Base-by-base conservation (phyloP, 64 coral and sea anemone species). In the Stichodactyla mertensii region DNA sequence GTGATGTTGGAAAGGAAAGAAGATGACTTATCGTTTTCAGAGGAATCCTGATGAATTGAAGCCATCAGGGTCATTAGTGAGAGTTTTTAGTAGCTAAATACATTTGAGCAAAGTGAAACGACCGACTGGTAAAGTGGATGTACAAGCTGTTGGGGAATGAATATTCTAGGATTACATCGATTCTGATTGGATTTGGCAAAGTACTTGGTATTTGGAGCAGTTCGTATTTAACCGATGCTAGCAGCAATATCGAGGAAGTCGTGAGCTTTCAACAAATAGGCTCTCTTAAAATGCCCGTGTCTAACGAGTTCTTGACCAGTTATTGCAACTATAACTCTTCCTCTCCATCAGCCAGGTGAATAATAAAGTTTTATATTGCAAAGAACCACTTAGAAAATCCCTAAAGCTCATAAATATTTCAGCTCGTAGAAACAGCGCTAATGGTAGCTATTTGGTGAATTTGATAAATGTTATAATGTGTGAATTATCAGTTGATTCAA, bases 381-480 rank as follows among this genome's bases (percentile, higher is more conserved):
- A 80, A 82, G 51, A 22, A 52, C 52, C 52, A 82, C 52, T 55
- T 55, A 57, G 80, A 82, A 54, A 55, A 82, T 23, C 55, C 80
- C 18, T 55, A 54, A 57, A 82, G 10, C 55, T 57, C 55, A 82
- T 82, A 82, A 82, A 82, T 82, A 57, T 82, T 82, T 82, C 15
- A 82, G 80, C 7, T 82, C 52, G 52, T 55, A 55, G 52, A 82
- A 82, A 55, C 52, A n/a, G 80, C 51, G 55, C 80, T 82, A 82
- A 82, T 82, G 80, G 80, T 57, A 55, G 80, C 80, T 82, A 82
- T 74, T 82, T 82, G 55, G 55, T 55, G 55, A 82, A 82, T 82
- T 82, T 36, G 80, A 82, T 82, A 82, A 82, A 82, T 82, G 52
- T 51, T 22, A 82, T 82, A 82, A 82, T 82, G 52, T 36, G 55